Conservation (phyloP, 2,888 invertebrate species). For the Acanthosepion pharaonis region DNA sequence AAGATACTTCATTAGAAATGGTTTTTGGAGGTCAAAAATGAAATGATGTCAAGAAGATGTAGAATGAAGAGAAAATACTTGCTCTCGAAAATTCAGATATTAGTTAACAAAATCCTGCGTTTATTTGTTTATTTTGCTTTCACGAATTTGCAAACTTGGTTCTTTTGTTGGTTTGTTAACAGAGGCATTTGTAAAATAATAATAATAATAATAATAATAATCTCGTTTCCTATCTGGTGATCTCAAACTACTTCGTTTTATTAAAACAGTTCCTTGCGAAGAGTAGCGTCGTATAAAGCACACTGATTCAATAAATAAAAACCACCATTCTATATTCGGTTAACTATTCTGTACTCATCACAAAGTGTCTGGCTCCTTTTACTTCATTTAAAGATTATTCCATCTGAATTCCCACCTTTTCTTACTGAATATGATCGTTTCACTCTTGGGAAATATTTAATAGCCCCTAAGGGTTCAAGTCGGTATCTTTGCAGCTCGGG, state of each 20-base stretch:
- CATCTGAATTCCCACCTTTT: background rate
- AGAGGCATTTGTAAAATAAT: too few relatives aligned
- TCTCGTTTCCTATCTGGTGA: too few relatives aligned
- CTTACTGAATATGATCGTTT: background rate
- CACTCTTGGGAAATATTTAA: background rate
- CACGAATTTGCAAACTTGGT: too few relatives aligned
- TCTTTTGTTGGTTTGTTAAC: too few relatives aligned
- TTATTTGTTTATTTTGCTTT: too few relatives aligned
- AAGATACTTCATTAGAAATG: too few relatives aligned
- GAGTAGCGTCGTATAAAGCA: background rate
- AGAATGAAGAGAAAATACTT: too few relatives aligned
- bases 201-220: too few relatives aligned
- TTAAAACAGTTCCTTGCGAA: background rate
- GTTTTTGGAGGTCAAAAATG: too few relatives aligned
- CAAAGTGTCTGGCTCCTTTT: background rate
- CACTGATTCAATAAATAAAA: background rate
- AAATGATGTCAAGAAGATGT: too few relatives aligned
- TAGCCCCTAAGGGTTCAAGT: background rate
- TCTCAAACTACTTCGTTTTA: background rate
- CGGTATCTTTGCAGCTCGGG: background rate
- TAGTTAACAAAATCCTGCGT: too few relatives aligned
- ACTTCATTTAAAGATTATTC: background rate
- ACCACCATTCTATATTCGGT: background rate
- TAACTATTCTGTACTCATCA: background rate
- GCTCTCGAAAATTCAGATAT: too few relatives aligned